A percentile compares a stretch with the other conserved stretches of the same genome.
phyloP scores from a whole-genome alignment of 2,113 vertebrate genomes.

The Pyrgilauda ruficollis region DNA sequence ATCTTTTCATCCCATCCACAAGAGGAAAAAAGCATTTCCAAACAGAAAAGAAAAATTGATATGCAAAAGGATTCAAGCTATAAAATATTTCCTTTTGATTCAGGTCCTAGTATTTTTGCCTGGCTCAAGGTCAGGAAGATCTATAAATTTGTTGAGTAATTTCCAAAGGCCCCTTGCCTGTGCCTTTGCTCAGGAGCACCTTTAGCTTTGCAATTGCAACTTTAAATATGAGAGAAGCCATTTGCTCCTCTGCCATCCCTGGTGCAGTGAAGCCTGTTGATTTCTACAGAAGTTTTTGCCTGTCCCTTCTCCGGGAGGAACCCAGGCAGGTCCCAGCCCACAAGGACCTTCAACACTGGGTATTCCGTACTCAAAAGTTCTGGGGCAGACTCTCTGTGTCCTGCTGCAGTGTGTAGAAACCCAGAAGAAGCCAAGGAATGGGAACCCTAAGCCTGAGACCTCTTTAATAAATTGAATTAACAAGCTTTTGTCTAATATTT shows the following conservation, averaged over 20 bases:
- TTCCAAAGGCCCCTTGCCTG: slow-evolving; percentile 10
- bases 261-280: background rate
- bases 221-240: background rate
- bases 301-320: slow-evolving; percentile 7
- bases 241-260: background rate
- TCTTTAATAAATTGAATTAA: background rate
- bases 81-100: slow-evolving; percentile 62
- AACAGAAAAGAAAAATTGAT: slow-evolving; percentile 36
- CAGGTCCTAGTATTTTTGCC: slow-evolving; percentile 5
- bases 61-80: slow-evolving; percentile 26
- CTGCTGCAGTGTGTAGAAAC: background rate
- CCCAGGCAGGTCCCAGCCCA: background rate
- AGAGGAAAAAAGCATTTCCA: background rate
- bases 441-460: background rate
- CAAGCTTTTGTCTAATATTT: background rate
- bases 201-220: slow-evolving; percentile 12
- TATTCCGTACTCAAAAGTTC: background rate
- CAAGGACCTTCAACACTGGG: background rate
- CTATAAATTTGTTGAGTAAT: slow-evolving; percentile 27
- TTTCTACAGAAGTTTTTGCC: background rate
- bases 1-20: background rate
- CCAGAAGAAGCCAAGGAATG: background rate
- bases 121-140: slow-evolving; percentile 45
- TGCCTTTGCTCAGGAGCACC: background rate
- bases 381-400: background rate